A percentile compares a stretch with the other conserved stretches of the same genome.
Conservation (phyloP, 2,888 invertebrate genomes). For the Morpho helenor region DNA sequence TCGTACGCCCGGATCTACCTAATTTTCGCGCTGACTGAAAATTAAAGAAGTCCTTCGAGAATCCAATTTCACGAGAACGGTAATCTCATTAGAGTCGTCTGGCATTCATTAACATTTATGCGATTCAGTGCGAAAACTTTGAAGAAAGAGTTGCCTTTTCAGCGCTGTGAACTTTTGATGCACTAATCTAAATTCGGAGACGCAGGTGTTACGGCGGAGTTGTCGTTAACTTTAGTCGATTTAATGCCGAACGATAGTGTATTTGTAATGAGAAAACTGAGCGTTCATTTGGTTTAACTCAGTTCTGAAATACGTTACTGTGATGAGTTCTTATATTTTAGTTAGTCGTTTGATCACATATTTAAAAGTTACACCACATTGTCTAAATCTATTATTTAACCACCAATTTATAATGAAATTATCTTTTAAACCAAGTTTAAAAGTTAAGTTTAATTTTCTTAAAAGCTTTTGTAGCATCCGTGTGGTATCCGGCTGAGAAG, state of each 20-base stretch:
- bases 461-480: too few relatives aligned
- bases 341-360: too few relatives aligned
- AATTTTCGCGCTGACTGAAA: slow-evolving; percentile 71
- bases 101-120: slow-evolving; percentile 77
- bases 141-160: slow-evolving; percentile 32
- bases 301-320: too few relatives aligned
- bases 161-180: slow-evolving; percentile 45
- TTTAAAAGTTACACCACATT: too few relatives aligned
- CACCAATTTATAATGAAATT: too few relatives aligned
- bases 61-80: slow-evolving; percentile 72
- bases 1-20: slow-evolving; percentile 42
- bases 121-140: slow-evolving; percentile 62
- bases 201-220: slow-evolving; percentile 60
- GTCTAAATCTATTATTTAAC: too few relatives aligned
- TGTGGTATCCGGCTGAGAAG: too few relatives aligned
- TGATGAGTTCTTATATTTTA: too few relatives aligned
- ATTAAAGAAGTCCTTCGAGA: slow-evolving; percentile 72
- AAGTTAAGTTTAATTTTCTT: too few relatives aligned
- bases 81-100: slow-evolving; percentile 75
- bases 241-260: slow-evolving; percentile 51
- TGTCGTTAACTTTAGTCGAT: slow-evolving; percentile 45
- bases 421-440: too few relatives aligned
- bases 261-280: neutral
- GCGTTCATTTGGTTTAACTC: too few relatives aligned
- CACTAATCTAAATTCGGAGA: slow-evolving; percentile 65